Base-by-base conservation (phyloP, 2,113 vertebrate genomes). In the Talpa occidentalis region DNA sequence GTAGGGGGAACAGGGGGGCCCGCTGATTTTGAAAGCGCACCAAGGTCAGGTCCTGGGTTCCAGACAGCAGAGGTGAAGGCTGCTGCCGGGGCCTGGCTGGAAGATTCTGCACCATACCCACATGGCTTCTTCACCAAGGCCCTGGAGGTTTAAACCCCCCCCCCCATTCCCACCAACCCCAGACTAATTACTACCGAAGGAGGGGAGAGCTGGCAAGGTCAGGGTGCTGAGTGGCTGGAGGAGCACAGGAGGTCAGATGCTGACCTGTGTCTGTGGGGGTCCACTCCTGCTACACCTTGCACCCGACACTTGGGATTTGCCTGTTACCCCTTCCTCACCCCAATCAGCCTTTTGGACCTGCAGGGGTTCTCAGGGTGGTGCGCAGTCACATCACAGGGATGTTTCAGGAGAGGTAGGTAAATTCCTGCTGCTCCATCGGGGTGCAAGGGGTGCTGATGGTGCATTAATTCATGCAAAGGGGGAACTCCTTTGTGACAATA, bases 331-430 rank as follows among this genome's bases (percentile, higher is more conserved):
- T 44, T 42, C 35, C 10, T 59, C 32, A 12, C 49, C 30, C 10
- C 3, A 3, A 17, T 3, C 5, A 35, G 54, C 37, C 17, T 79
- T 54, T 44, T 0, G 3, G 30, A 42, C 28, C 56, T 56, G 49
- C 12, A 22, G 2, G 60, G 14, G 4, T 24, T 54, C 24, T 78
- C 52, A 9, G 14, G 12, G 21, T 28, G 16, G 24, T 5, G 1
- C 12, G 6, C 0, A 1, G 24, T 10, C 37, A 17, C 0, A 0
- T 10, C 0, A 0, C 5, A 37, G 88, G n/a, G 52, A 15, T 16
- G 1, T 42, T 54, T 74, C 64, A 32, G 22, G 11, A 59, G 26
- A 40, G 2, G 26, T 32, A 35, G 42, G 21, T 17, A 35, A 56
- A 28, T 35, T 91, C 11, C 40, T 88, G 49, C 62, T 19, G 17